phyloP scores from a whole-genome alignment of 1,140 invertebrate species.

The Globodera ellingtonae region DNA sequence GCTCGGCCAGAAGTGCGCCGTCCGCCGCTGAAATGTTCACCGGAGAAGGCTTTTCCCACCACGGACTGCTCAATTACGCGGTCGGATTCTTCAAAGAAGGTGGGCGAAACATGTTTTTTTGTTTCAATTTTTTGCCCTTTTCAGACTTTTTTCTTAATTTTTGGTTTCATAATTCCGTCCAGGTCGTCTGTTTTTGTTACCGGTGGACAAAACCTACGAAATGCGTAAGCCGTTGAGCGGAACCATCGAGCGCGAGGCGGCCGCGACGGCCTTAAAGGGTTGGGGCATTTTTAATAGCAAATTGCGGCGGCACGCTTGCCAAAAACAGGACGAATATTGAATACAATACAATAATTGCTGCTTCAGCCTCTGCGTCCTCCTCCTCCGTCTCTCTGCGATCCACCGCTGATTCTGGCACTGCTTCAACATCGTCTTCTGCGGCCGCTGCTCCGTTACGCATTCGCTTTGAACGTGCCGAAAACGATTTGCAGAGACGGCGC shows the following conservation, averaged over 20 bases:
- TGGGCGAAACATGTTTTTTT: conserved; percentile 1
- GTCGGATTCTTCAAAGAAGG: conserved; percentile 29
- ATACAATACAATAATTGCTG: not conserved
- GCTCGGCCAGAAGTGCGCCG: not conserved
- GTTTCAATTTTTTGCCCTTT: not conserved
- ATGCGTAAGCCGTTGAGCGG: conserved; percentile 20
- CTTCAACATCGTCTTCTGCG: not conserved
- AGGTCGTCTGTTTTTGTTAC: conserved; percentile 21
- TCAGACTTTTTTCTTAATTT: not conserved
- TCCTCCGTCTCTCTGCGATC: not conserved
- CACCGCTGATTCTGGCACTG: not conserved
- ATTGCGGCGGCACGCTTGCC: not conserved
- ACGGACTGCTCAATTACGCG: conserved; percentile 17
- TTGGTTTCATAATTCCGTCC: not conserved
- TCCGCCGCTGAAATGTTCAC: conserved; percentile 11
- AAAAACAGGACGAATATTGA: not conserved
- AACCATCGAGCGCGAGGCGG: conserved; percentile 14
- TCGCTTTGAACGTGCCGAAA: conserved; percentile 19
- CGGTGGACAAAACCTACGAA: conserved; percentile 28
- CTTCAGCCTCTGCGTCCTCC: conserved; percentile 2
- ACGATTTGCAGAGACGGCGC: conserved; percentile 14
- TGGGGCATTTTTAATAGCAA: not conserved
- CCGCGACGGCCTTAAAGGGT: not conserved
- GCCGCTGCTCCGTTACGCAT: conserved; percentile 19
- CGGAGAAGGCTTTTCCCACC: conserved; percentile 30